Base-by-base conservation (phyloP, 2,797 vertebrate genomes). In the Mallotus villosus region DNA sequence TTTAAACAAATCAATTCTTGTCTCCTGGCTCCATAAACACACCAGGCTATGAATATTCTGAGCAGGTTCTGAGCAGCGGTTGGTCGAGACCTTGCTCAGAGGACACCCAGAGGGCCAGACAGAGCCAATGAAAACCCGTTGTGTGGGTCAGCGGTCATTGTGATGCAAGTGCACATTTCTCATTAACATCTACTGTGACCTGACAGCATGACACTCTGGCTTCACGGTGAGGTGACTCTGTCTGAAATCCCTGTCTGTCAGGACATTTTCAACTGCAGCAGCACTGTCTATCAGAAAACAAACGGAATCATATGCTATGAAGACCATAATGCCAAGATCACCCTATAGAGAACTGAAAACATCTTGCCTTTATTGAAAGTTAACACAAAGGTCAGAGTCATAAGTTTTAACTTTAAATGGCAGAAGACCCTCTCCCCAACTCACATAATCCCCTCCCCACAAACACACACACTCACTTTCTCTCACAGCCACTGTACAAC, bases 31-130 rank as follows among this genome's bases (percentile, higher is more conserved):
- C 76, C 81, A 78, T 9, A 82, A 78, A 81, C 71, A 73, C 68
- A 83, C 66, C 72, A 46, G 11, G 19, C 78, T 78, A 90, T 90
- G 83, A 88, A 89, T 90, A 92, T 92, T 90, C 88, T 66, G 63
- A 64, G 85, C 87, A 85, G 84, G 87, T 84, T 55, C 25, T 12
- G 58, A 64, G 78, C 62, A 73, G 76, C 65, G 53, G 76, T 85
- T 46, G 74, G 86, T 85, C 83, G 78, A 77, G 88, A 87, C 88
- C 86, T 87, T 68, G 74, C 77, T 84, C 73, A 84, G 82, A 85
- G 84, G 84, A 86, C 83, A 83, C 77, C 72, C 78, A 74, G 71
- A 81, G 82, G 84, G 78, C 73, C 81, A 74, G 67, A 46, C 77
- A 77, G 75, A 87, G 82, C 89, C 87, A 87, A 88, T 91, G 85